phyloP scores from a whole-genome alignment of 2,113 vertebrate species.

The Gasterosteus nipponicus region DNA sequence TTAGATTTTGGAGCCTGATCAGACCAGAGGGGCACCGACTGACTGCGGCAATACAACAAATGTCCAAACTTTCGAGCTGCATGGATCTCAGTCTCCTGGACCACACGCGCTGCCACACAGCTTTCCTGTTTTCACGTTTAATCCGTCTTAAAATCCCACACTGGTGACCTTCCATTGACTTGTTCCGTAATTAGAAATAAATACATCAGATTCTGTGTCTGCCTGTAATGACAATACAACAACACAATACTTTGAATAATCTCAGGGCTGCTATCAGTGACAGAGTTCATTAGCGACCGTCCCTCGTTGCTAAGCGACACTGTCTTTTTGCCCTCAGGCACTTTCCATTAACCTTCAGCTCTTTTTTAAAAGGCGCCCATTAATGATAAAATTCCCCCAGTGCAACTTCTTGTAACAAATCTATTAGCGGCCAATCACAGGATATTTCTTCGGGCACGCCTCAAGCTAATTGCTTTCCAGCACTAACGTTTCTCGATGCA shows the following conservation, averaged over 20 bases:
- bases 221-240: slow-evolving; percentile 42
- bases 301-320: slow-evolving; percentile 39
- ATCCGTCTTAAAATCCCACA: neutral
- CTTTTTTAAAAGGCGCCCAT: slow-evolving; percentile 57
- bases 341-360: slow-evolving; percentile 75
- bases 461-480: slow-evolving; percentile 33
- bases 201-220: slow-evolving; percentile 36
- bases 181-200: slow-evolving; percentile 39
- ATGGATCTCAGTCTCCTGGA: neutral
- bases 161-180: slow-evolving; percentile 50
- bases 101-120: neutral
- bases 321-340: slow-evolving; percentile 56
- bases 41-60: neutral
- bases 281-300: slow-evolving; percentile 58
- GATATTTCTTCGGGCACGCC: slow-evolving; percentile 51
- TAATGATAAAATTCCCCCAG: slow-evolving; percentile 66
- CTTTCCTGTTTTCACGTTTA: neutral
- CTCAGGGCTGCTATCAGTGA: slow-evolving; percentile 53
- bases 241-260: slow-evolving; percentile 13
- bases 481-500: slow-evolving; percentile 45
- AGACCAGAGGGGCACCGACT: neutral
- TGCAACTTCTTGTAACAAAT: slow-evolving; percentile 59
- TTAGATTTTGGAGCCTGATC: neutral
- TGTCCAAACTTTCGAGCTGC: neutral
- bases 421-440: slow-evolving; percentile 49